A percentile compares a stretch with the other conserved stretches of the same genome.
Evolutionary conservation across 2,113 vertebrate genomes (phyloP).

Genomic region (Haemorhous mexicanus): DNA sequence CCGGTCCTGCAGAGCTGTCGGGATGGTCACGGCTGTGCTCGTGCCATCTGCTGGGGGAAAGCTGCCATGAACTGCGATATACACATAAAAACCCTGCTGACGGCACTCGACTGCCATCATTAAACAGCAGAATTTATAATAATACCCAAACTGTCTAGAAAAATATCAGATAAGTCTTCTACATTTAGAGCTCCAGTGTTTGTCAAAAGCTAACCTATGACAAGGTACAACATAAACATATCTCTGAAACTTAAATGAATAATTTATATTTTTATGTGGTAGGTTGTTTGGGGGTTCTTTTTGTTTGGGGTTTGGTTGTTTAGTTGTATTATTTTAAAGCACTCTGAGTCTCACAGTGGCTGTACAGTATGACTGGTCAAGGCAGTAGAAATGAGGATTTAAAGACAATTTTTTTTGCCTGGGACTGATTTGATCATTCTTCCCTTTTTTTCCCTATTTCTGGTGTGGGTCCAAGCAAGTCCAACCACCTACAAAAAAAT

Average conservation of each 20-base stretch:
- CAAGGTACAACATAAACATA: background rate
- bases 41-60: conserved; percentile 32
- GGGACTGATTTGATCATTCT: background rate
- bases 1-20: background rate
- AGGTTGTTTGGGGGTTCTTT: background rate
- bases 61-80: background rate
- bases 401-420: background rate
- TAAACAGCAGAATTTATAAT: background rate
- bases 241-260: background rate
- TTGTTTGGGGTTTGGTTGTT: background rate
- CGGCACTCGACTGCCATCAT: fast-evolving
- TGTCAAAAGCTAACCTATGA: background rate
- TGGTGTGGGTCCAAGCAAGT: background rate
- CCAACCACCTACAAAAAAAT: background rate
- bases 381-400: background rate
- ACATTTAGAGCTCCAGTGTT: background rate
- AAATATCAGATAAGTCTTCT: background rate
- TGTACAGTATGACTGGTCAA: background rate
- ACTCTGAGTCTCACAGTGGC: background rate
- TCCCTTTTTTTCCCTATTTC: background rate
- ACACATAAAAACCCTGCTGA: background rate
- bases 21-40: background rate
- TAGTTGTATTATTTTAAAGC: background rate
- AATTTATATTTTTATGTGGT: fast-evolving
- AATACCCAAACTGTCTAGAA: background rate